A percentile compares a stretch with the other conserved stretches of the same genome.
phyloP scores from a whole-genome alignment of 2,888 invertebrate genomes.

The Acleris sparsana region DNA sequence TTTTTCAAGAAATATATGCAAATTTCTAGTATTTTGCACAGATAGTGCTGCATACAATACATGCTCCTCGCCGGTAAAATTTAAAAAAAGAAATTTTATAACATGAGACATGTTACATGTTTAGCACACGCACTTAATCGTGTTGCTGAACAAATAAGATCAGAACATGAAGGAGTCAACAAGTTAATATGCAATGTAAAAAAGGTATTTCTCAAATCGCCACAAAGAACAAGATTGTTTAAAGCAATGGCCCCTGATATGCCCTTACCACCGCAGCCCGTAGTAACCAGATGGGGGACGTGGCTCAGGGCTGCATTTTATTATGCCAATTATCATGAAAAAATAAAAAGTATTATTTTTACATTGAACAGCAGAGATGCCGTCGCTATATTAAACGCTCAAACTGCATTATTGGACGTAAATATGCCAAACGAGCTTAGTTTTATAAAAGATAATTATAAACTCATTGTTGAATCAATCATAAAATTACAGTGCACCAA shows the following conservation, averaged over 20 bases:
- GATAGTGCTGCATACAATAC: no score
- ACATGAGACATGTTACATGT: slow-evolving; percentile 16
- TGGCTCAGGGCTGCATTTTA: slow-evolving; percentile 2
- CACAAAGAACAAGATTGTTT: background rate
- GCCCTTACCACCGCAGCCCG: slow-evolving; percentile 7
- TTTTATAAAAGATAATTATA: background rate
- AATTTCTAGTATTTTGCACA: no score
- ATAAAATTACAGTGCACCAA: background rate
- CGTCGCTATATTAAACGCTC: slow-evolving; percentile 3
- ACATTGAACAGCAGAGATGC: slow-evolving; percentile 7
- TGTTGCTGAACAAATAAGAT: slow-evolving; percentile 11
- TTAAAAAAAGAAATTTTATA: background rate
- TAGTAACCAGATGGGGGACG: slow-evolving; percentile 12
- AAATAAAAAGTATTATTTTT: slow-evolving; percentile 1
- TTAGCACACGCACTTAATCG: slow-evolving; percentile 1
- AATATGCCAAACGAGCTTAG: background rate
- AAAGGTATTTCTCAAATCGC: background rate
- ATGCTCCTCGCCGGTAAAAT: no score
- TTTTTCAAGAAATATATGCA: no score
- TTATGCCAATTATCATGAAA: slow-evolving; percentile 3
- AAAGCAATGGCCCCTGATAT: background rate
- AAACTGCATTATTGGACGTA: background rate
- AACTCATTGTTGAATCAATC: background rate
- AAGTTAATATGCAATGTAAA: background rate
- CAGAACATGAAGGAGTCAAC: slow-evolving; percentile 11